Evolutionary conservation across 2,888 invertebrate genomes (phyloP).

Genomic region (Caenorhabditis sulstoni): DNA sequence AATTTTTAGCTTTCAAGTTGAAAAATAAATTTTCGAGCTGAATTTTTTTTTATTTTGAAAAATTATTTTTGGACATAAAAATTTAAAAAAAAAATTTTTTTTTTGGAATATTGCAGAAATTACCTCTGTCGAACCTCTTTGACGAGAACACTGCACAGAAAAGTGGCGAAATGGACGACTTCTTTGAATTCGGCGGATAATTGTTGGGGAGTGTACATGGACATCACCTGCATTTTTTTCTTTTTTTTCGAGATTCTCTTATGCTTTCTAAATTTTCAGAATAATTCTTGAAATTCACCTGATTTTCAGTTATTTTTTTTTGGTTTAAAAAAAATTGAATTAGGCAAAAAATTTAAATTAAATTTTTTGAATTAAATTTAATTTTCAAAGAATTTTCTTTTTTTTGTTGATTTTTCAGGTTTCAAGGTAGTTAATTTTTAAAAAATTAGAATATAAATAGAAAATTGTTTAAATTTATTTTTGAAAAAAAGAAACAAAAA

Average conservation of each 20-base stretch:
- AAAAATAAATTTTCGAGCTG: background rate
- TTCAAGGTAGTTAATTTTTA: too few species aligned
- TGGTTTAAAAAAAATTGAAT: too few species aligned
- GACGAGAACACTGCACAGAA: conserved; percentile 84
- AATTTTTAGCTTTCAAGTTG: too few species aligned
- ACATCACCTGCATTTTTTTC: conserved; percentile 71
- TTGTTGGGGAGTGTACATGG: conserved; percentile 83
- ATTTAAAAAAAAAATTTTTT: background rate
- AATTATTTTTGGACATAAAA: background rate
- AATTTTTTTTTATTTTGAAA: background rate
- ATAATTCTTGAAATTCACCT: background rate
- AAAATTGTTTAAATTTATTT: too few species aligned
- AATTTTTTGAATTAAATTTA: too few species aligned
- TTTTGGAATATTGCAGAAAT: background rate
- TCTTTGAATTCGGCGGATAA: conserved; percentile 98
- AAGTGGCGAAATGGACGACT: conserved; percentile 85
- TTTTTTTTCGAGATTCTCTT: too few species aligned
- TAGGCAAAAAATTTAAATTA: too few species aligned
- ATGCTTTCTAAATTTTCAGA: background rate
- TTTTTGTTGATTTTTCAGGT: too few species aligned
- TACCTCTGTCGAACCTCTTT: conserved; percentile 67
- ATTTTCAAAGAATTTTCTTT: too few species aligned
- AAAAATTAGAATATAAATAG: too few species aligned
- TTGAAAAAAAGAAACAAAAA: too few species aligned
- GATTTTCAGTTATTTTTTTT: too few species aligned